Percentiles rank a stretch among this genome's conserved stretches.
phyloP scores from a whole-genome alignment of 1,140 invertebrate species.

The Drosophila kanapiae region DNA sequence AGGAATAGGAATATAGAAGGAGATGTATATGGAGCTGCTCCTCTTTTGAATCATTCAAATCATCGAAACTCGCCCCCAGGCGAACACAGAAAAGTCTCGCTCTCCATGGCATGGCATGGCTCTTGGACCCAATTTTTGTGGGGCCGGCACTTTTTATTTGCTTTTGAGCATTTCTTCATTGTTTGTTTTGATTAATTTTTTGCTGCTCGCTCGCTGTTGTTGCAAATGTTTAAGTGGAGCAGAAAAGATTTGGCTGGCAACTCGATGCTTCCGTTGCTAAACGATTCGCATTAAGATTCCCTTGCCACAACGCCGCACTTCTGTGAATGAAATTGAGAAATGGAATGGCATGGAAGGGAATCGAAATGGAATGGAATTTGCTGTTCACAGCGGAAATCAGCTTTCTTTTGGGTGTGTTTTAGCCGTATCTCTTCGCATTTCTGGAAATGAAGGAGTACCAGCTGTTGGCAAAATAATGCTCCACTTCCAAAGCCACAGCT shows the following conservation, averaged over 20 bases:
- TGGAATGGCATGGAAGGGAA: conserved; percentile 50
- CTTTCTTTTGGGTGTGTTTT: conserved; percentile 66
- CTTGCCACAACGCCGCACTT: conserved; percentile 47
- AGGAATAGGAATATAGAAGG: conserved; percentile 15
- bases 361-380: conserved; percentile 59
- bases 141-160: conserved; percentile 72
- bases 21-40: conserved; percentile 40
- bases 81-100: conserved; percentile 44
- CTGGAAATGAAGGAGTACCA: background rate
- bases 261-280: conserved; percentile 79
- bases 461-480: conserved; percentile 2
- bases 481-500: conserved; percentile 5
- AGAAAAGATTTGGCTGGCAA: conserved; percentile 59
- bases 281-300: conserved; percentile 77
- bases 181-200: conserved; percentile 81
- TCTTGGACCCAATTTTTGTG: conserved; percentile 56
- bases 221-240: conserved; percentile 55
- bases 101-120: conserved; percentile 8
- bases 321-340: conserved; percentile 71
- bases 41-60: conserved; percentile 75
- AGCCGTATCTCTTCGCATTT: background rate
- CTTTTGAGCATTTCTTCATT: conserved; percentile 78
- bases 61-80: conserved; percentile 40
- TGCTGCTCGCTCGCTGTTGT: conserved; percentile 30
- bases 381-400: conserved; percentile 69